Conservation (phyloP, 2,797 vertebrate genomes). For the Acanthurus tractus region DNA sequence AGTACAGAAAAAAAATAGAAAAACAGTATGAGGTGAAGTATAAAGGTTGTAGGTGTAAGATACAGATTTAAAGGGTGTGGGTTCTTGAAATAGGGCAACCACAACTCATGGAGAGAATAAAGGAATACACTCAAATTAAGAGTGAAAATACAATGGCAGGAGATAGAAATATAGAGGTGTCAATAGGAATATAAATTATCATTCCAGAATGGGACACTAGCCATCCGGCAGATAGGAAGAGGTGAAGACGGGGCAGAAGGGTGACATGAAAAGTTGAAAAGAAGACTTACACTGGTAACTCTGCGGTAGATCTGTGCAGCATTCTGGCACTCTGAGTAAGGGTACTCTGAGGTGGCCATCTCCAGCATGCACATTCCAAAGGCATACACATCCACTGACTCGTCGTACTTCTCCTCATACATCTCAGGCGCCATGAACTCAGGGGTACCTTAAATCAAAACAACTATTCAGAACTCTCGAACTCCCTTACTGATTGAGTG, state of each 20-base stretch:
- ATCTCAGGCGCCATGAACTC: slow-evolving; percentile 99
- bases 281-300: slow-evolving; percentile 97
- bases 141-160: slow-evolving; percentile 32
- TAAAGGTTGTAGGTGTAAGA: slow-evolving; percentile 11
- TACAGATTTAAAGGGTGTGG: slow-evolving; percentile 1
- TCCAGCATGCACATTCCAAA: slow-evolving; percentile 99
- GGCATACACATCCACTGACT: slow-evolving; percentile 99
- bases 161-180: slow-evolving; percentile 23
- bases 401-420: slow-evolving; percentile 99
- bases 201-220: slow-evolving; percentile 67
- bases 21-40: slow-evolving; percentile 13
- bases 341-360: slow-evolving; percentile 99
- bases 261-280: slow-evolving; percentile 65
- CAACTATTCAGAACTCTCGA: slow-evolving; percentile 96
- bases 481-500: slow-evolving; percentile 88
- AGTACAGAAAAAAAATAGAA: background rate
- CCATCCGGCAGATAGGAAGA: slow-evolving; percentile 69
- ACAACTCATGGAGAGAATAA: background rate
- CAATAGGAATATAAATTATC: slow-evolving; percentile 34
- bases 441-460: slow-evolving; percentile 99
- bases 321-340: slow-evolving; percentile 99
- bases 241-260: slow-evolving; percentile 67
- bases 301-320: slow-evolving; percentile 99
- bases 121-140: slow-evolving; percentile 40
- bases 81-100: slow-evolving; percentile 12